A percentile compares a stretch with the other conserved stretches of the same genome.
Conservation (phyloP, 1,140 invertebrate genomes). For the Tetraneura akinire region DNA sequence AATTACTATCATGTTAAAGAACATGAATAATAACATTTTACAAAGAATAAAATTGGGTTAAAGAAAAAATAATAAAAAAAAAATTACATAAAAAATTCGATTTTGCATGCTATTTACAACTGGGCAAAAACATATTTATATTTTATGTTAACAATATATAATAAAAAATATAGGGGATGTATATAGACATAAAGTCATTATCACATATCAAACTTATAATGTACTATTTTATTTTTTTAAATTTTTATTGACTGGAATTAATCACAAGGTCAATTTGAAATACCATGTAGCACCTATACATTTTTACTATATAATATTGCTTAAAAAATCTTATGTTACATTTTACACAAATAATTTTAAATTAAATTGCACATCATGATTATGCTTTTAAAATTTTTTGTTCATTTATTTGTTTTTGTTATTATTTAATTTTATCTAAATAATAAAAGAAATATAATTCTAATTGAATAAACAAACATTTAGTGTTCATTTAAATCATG, state of each 20-base stretch:
- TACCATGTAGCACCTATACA: conserved; percentile 31
- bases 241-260: background rate
- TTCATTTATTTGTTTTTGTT: background rate
- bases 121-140: background rate
- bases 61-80: no score
- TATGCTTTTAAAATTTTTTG: conserved; percentile 2
- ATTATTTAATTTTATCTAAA: background rate
- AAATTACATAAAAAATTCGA: no score
- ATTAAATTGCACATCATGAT: background rate
- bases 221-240: background rate
- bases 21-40: background rate
- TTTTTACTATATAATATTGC: background rate
- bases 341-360: background rate
- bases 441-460: no score
- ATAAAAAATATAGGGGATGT: background rate
- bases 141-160: background rate
- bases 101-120: background rate
- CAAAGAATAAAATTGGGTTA: no score
- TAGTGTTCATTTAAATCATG: background rate
- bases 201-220: conserved; percentile 14
- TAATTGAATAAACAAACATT: no score
- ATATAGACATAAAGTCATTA: background rate
- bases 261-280: background rate
- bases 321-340: background rate
- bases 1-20: background rate